A percentile compares a stretch with the other conserved stretches of the same genome.
These are phyloP conservation scores for Coelinius sp. DNA, from an alignment of 2,888 invertebrate species.

Conservation along the genomic window DNA sequence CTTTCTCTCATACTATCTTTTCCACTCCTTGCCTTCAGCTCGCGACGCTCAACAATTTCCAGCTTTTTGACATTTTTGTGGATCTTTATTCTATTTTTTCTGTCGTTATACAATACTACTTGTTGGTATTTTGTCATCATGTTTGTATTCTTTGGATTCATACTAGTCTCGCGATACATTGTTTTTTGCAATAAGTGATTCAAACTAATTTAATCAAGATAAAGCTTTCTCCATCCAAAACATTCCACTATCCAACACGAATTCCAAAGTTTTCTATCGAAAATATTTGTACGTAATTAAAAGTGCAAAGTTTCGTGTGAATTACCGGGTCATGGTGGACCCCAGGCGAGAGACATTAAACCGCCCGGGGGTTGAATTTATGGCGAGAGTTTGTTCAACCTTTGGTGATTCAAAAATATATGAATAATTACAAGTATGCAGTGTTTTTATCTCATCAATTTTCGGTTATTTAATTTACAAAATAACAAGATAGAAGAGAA, in stretches of 20 bases:
- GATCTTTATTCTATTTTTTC: constrained; percentile 20
- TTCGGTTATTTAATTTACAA: neutral
- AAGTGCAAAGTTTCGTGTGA: constrained; percentile 48
- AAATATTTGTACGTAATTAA: constrained; percentile 51
- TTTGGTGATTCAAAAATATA: constrained; percentile 19
- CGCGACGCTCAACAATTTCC: constrained; percentile 11
- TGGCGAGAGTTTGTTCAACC: constrained; percentile 16
- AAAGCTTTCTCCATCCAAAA: too few species aligned
- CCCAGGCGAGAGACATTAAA: constrained; percentile 44
- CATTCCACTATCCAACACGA: neutral
- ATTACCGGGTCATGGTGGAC: constrained; percentile 45
- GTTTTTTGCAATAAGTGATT: too few species aligned
- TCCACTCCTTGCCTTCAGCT: constrained; percentile 18
- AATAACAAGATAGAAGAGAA: neutral
- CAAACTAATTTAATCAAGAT: too few species aligned
- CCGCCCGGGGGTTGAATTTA: constrained; percentile 29
- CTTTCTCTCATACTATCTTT: constrained; percentile 37
- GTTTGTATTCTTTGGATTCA: too few species aligned
- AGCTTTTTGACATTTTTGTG: neutral
- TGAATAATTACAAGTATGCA: constrained; percentile 8
- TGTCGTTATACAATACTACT: neutral
- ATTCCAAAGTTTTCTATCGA: constrained; percentile 1
- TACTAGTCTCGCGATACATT: constrained; percentile 14
- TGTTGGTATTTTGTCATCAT: neutral
- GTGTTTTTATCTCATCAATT: neutral